Evolutionary conservation across 2,113 vertebrate genomes (phyloP).

Genomic region (Cygnus buccinator): DNA sequence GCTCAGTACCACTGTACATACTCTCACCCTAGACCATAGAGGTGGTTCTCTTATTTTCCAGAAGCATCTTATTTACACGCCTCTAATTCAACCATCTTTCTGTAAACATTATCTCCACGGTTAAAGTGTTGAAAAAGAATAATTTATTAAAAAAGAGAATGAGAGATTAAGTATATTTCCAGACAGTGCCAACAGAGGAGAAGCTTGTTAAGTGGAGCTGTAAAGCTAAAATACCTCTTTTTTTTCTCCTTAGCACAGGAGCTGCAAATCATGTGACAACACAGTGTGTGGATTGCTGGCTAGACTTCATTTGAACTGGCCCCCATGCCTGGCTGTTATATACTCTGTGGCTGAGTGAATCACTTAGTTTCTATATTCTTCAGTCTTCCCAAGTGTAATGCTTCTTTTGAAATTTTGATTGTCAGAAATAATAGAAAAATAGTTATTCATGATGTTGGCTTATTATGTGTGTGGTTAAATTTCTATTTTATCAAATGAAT

Average conservation of each 20-base stretch:
- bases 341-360: not conserved
- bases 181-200: not conserved
- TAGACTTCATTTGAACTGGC: not conserved
- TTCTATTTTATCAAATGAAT: not conserved
- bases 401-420: not conserved
- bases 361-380: not conserved
- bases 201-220: not conserved
- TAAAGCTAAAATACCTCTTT: not conserved
- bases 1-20: not conserved
- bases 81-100: not conserved
- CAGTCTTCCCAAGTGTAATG: not conserved
- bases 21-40: not conserved
- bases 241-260: not conserved
- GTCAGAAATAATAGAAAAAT: not conserved
- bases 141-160: slow-evolving; percentile 38
- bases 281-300: not conserved
- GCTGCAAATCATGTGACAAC: not conserved
- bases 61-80: not conserved
- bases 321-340: not conserved
- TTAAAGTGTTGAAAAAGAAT: slow-evolving; percentile 31
- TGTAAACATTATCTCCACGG: not conserved
- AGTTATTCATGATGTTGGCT: not conserved
- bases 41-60: not conserved
- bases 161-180: slow-evolving; percentile 8
- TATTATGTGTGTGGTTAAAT: not conserved